Evolutionary conservation across 2,888 invertebrate species (phyloP).

Genomic region (Orthosia gothica): DNA sequence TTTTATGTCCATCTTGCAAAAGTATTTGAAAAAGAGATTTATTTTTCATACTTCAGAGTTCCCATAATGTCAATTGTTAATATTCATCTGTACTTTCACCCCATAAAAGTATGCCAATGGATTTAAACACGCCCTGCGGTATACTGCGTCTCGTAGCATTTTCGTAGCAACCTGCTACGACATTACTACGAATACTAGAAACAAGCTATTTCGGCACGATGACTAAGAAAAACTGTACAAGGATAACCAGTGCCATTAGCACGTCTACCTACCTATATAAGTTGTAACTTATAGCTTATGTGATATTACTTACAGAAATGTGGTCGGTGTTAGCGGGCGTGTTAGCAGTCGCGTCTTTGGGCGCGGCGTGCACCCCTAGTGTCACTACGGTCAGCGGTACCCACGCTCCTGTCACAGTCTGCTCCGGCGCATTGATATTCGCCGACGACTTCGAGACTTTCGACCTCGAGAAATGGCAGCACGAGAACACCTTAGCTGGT

Average conservation of each 20-base stretch:
- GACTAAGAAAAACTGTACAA: neutral
- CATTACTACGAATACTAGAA: neutral
- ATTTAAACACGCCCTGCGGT: too few species aligned
- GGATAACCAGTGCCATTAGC: neutral
- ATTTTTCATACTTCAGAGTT: too few species aligned
- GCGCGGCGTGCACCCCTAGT: constrained; percentile 84
- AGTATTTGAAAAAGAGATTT: too few species aligned
- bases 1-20: too few species aligned
- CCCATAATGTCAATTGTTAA: too few species aligned
- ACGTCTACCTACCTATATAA: neutral
- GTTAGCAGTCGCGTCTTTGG: constrained; percentile 75
- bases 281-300: neutral
- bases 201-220: neutral
- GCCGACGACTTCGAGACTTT: constrained; percentile 92
- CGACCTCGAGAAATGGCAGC: constrained; percentile 92
- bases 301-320: constrained; percentile 75
- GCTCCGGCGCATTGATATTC: constrained; percentile 92
- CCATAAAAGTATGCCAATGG: too few species aligned
- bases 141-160: too few species aligned
- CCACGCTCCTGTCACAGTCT: constrained; percentile 86
- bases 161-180: neutral
- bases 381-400: constrained; percentile 90
- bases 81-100: too few species aligned
- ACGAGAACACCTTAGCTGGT: constrained; percentile 92
- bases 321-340: constrained; percentile 77